A percentile compares a stretch with the other conserved stretches of the same genome.
Conservation (phyloP, 2,797 vertebrate genomes). For the Percopsis omiscomaycus region DNA sequence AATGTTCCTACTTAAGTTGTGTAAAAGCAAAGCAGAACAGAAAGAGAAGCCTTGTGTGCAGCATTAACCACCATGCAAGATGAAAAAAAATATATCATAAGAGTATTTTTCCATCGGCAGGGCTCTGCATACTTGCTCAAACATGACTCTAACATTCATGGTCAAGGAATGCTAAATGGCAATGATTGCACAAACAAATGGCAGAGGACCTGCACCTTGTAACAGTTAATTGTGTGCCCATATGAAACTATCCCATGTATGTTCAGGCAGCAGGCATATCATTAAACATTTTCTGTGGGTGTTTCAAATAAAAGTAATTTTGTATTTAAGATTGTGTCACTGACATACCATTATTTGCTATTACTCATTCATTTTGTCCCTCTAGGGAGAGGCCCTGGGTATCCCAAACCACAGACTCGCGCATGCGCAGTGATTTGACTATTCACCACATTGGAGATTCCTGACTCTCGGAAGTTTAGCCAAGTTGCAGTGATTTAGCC, state of each 20-base stretch:
- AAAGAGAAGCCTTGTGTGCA: background rate
- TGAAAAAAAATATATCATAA: constrained; percentile 9
- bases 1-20: background rate
- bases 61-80: background rate
- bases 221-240: background rate
- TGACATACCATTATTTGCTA: constrained; percentile 31
- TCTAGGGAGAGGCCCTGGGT: constrained; percentile 49
- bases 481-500: constrained; percentile 64
- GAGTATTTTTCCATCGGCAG: constrained; percentile 16
- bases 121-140: constrained; percentile 24
- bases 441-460: constrained; percentile 50
- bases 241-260: constrained; percentile 10
- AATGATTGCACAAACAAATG: constrained; percentile 12
- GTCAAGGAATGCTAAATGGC: constrained; percentile 28
- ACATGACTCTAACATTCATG: constrained; percentile 28
- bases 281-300: constrained; percentile 30
- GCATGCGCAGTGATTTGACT: constrained; percentile 52
- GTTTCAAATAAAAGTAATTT: constrained; percentile 41
- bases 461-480: constrained; percentile 69
- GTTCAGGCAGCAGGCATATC: constrained; percentile 4
- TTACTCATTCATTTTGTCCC: constrained; percentile 41
- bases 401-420: constrained; percentile 30
- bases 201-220: background rate
- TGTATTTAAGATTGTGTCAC: constrained; percentile 30
- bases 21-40: background rate